Conservation (phyloP, 2,888 invertebrate species). For the Trachelus stipa region DNA sequence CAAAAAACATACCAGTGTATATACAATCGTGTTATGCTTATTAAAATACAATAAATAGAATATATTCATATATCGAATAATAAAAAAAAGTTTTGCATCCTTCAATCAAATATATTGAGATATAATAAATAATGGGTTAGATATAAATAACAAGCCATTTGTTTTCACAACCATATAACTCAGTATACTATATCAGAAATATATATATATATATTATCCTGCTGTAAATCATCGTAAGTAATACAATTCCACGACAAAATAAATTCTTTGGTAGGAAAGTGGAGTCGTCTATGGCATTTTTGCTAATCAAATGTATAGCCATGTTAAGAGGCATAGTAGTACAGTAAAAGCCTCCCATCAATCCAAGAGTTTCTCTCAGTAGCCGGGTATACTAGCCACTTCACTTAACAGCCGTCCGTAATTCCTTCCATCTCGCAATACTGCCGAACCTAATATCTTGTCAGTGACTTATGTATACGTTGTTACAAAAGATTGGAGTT, state of each 20-base stretch:
- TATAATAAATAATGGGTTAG: background rate
- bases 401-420: background rate
- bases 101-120: background rate
- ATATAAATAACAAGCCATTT: no score
- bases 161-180: no score
- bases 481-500: background rate
- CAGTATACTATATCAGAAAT: background rate
- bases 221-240: background rate
- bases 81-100: no score
- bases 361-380: background rate
- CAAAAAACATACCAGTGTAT: no score
- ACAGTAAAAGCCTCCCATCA: background rate
- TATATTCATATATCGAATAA: no score
- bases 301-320: background rate
- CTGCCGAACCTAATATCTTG: background rate
- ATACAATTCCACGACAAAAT: background rate
- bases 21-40: no score
- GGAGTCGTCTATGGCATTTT: background rate
- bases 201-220: background rate
- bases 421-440: background rate
- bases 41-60: no score
- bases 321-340: background rate
- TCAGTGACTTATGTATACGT: background rate
- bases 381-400: background rate
- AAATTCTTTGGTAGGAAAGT: background rate